Evolutionary conservation across 2,888 invertebrate species (phyloP), one percentile per base, ranked within the genome.

Genomic region (Dynastes grantii): DNA sequence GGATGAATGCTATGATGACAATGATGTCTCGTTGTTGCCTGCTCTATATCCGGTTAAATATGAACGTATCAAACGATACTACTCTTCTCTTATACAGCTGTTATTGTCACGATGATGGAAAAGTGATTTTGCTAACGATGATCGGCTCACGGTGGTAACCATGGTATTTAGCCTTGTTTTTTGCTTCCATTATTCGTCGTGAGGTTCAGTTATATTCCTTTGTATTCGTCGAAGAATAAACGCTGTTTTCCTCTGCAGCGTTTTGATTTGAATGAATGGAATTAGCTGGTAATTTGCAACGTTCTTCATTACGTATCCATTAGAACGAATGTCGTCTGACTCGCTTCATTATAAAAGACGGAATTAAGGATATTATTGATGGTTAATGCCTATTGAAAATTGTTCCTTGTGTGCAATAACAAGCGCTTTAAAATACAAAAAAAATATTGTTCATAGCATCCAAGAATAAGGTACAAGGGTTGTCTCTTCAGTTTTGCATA

Each of bases 121-220:
- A 55, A 16, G 55, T 16, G 55, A 55, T 55, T 55, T 16, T 22
- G 22, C 22, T 22, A 22, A 55, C 22, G 55, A 55, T 27, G 55
- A 55, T 55, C 8, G 22, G 6, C 8, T 32, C 3, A 5, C 55
- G 55, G 32, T 32, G 63, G 64, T 37, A 64, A 64, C 64, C 40
- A 64, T 37, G 64, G 64, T n/a, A 64, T 37, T 64, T 37, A 64
- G 6, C 37, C 13, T 16, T 29, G 16, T 37, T n/a, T 64, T 64
- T 37, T 64, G 9, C 11, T 9, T 64, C 22, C 32, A 8, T 53
- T 53, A 51, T 53, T 53, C 45, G 45, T 45, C 45, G 45, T 9
- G 2, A 5, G 45, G 45, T 45, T 45, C 51, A 51, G 53, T 53
- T 53, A 53, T 53, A 45, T 45, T 45, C 45, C n/a, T 16, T 53